Conservation (phyloP, 2,113 vertebrate species). For the Vicugna pacos region DNA sequence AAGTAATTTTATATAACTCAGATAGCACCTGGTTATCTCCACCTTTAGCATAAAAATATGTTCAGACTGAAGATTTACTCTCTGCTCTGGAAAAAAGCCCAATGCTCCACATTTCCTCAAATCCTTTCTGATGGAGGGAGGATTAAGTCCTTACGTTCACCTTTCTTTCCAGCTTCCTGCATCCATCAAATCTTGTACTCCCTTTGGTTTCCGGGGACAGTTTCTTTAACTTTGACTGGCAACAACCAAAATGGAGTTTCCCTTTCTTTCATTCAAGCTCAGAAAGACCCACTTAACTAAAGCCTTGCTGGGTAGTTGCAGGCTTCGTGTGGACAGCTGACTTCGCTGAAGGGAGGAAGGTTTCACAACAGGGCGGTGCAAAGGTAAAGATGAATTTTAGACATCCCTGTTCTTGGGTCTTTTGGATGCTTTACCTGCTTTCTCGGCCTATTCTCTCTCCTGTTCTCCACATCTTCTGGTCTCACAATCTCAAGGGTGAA, state of each 20-base stretch:
- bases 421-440: background rate
- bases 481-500: background rate
- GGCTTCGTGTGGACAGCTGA: background rate
- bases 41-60: background rate
- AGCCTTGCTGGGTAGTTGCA: background rate
- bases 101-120: background rate
- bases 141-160: background rate
- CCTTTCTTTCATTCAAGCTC: background rate
- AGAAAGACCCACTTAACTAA: background rate
- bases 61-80: background rate
- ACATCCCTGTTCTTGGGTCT: background rate
- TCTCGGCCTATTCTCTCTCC: background rate
- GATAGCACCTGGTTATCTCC: background rate
- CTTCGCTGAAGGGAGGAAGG: background rate
- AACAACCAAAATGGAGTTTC: background rate
- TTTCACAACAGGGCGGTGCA: background rate
- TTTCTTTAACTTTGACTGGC: background rate
- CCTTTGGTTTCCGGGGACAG: background rate
- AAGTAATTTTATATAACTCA: background rate
- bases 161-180: background rate
- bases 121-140: background rate
- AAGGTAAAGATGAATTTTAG: background rate
- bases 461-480: background rate
- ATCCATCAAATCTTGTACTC: background rate
- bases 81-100: background rate